Base-by-base conservation (phyloP, 2,797 vertebrate species). In the Acanthiza pusilla region DNA sequence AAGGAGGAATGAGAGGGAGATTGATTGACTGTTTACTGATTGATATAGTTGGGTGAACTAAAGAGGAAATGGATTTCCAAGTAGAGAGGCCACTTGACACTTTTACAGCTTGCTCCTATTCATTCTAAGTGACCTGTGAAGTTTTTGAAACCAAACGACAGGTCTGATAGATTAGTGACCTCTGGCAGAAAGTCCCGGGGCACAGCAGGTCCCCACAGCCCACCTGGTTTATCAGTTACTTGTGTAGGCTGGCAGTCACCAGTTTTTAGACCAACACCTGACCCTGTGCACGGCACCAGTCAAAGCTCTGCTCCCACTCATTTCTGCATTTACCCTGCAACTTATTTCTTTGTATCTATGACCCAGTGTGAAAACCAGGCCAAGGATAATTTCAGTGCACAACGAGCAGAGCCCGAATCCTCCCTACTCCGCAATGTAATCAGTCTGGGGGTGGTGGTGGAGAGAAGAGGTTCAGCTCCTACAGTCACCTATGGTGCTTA, bases 51-150 rank as follows among this genome's bases (percentile, higher is more conserved):
- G 87, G 61, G 45, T 83, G 78, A 89, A 93, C 85, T 78, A 68
- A 75, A 92, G 93, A 96, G 93, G 94, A 97, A 96, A 77, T 92
- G 68, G 91, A 80, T 94, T 93, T 88, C 80, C 72, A 90, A 90
- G 85, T 48, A 57, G 89, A 90, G 80, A 86, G 76, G 67, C 77
- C 88, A 95, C 95, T 96, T 91, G 91, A 96, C 92, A 58, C 34
- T 93, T 96, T 90, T 93, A 96, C 88, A 87, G 89, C 93, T 92
- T 73, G 58, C 40, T 85, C 47, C 87, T 83, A 89, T 83, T 96
- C 75, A 91, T 93, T 72, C 68, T 61, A 75, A 94, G 76, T 90
- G 91, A 94, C 93, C 94, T 91, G 85, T 73, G 45, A 94, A 94
- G 88, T 55, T 95, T 84, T 80, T 30, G 73, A 93, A 94, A 80